Percentiles rank a stretch among this genome's conserved stretches.
These are phyloP conservation scores for Ellobium chinense DNA, from an alignment of 2,888 invertebrate species.

Conservation along the genomic window DNA sequence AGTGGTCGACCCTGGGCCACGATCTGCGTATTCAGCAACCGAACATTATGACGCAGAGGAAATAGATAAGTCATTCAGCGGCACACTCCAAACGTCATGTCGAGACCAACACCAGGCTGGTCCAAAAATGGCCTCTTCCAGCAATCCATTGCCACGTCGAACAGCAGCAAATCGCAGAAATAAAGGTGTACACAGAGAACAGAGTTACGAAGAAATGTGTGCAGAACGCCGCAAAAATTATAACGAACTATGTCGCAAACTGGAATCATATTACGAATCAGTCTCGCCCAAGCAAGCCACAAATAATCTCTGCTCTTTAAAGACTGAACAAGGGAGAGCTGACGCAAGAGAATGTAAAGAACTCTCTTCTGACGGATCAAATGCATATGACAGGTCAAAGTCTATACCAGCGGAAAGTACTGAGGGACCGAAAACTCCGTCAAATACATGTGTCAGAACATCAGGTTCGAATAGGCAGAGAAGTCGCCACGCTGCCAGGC, in stretches of 20 bases:
- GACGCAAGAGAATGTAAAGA: not conserved
- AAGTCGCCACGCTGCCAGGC: not conserved
- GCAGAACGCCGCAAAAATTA: constrained; percentile 2
- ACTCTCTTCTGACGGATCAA: no score
- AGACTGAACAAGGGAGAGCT: not conserved
- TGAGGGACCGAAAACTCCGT: not conserved
- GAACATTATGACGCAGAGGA: not conserved
- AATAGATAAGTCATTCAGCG: not conserved
- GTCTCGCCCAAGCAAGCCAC: not conserved
- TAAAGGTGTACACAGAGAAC: not conserved
- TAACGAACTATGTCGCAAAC: not conserved
- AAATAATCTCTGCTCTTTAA: not conserved
- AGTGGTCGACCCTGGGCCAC: not conserved
- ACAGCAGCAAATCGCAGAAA: not conserved
- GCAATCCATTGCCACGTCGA: not conserved
- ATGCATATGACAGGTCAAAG: not conserved
- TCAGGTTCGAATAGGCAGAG: not conserved
- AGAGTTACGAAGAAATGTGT: constrained; percentile 17
- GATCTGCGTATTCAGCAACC: not conserved
- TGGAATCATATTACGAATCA: not conserved
- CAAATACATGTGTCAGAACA: no score
- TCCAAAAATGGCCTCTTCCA: not conserved
- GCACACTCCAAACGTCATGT: no score
- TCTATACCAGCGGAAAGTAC: not conserved
- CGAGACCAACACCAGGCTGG: no score